Percentiles rank a stretch among this genome's conserved stretches.
These are phyloP conservation scores for Eleutherodactylus coqui DNA, from an alignment of 2,797 vertebrate genomes.

Conservation along the genomic window DNA sequence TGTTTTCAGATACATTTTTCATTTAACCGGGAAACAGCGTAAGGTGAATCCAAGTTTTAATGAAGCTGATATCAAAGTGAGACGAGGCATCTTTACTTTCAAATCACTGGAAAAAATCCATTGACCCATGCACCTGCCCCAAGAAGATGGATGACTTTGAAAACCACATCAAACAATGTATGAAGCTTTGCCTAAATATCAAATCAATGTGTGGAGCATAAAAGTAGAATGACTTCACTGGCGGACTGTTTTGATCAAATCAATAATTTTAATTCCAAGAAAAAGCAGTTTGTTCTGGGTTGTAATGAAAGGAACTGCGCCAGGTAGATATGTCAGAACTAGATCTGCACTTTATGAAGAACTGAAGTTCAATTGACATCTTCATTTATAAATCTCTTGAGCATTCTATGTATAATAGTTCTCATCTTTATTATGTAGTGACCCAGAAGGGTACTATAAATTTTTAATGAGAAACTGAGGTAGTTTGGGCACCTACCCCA, in stretches of 20 bases:
- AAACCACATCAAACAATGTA: constrained; percentile 21
- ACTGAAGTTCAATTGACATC: too few relatives aligned
- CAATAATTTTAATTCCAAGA: constrained; percentile 16
- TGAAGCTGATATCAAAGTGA: constrained; percentile 16
- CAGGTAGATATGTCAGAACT: not conserved
- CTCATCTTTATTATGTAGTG: too few relatives aligned
- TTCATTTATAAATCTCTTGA: too few relatives aligned
- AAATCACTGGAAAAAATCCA: not conserved
- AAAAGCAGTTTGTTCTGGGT: not conserved
- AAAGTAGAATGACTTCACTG: not conserved
- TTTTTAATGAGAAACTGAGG: too few relatives aligned
- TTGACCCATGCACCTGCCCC: not conserved
- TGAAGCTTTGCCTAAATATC: constrained; percentile 16
- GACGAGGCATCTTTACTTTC: not conserved
- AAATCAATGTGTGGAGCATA: not conserved
- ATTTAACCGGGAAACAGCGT: not conserved
- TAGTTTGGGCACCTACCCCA: too few relatives aligned
- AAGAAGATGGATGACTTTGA: not conserved
- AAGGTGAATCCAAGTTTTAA: not conserved
- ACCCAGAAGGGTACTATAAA: too few relatives aligned
- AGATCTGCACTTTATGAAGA: too few relatives aligned
- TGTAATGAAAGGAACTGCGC: not conserved
- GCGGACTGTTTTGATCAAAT: constrained; percentile 9
- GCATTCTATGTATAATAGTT: too few relatives aligned
- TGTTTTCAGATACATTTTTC: not conserved